Percentiles rank a stretch among this genome's conserved stretches.
Evolutionary conservation across 1,140 invertebrate species (phyloP).

Genomic region (Himalopsyche phryganea): DNA sequence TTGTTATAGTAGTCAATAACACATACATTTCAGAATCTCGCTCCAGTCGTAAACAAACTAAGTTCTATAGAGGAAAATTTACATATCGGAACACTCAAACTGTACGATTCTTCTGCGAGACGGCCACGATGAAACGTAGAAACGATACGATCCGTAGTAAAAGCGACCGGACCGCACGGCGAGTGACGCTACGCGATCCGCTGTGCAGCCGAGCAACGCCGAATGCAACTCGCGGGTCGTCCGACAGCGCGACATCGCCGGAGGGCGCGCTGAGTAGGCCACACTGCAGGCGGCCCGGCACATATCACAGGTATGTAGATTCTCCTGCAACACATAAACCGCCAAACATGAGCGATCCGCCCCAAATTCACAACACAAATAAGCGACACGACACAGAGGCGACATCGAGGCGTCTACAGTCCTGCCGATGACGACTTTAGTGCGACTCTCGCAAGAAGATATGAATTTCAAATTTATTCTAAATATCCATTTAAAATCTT

Average conservation of each 20-base stretch:
- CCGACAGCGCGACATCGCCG: constrained; percentile 1
- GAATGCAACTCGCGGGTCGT: background rate
- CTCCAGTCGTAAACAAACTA: background rate
- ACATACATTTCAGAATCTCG: background rate
- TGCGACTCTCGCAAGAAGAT: too few relatives aligned
- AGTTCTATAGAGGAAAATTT: constrained; percentile 13
- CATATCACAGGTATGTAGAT: constrained; percentile 52
- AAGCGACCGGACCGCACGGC: background rate
- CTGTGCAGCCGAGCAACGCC: background rate
- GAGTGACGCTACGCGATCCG: background rate
- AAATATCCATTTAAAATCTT: too few relatives aligned
- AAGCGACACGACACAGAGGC: background rate
- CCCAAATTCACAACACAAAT: constrained; percentile 1
- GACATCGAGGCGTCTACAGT: too few relatives aligned
- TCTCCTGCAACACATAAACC: constrained; percentile 50
- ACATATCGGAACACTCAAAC: constrained; percentile 16
- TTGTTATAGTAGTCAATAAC: constrained; percentile 10
- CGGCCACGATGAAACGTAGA: background rate
- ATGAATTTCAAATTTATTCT: too few relatives aligned
- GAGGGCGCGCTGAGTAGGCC: background rate
- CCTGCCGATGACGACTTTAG: too few relatives aligned
- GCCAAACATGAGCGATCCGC: constrained; percentile 5
- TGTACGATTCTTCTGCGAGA: constrained; percentile 11
- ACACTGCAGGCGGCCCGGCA: constrained; percentile 2
- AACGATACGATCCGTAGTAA: constrained; percentile 4